These are phyloP conservation scores for Anser brachyrhynchus DNA, from an alignment of 2,113 vertebrate genomes.

Conservation along the genomic window DNA sequence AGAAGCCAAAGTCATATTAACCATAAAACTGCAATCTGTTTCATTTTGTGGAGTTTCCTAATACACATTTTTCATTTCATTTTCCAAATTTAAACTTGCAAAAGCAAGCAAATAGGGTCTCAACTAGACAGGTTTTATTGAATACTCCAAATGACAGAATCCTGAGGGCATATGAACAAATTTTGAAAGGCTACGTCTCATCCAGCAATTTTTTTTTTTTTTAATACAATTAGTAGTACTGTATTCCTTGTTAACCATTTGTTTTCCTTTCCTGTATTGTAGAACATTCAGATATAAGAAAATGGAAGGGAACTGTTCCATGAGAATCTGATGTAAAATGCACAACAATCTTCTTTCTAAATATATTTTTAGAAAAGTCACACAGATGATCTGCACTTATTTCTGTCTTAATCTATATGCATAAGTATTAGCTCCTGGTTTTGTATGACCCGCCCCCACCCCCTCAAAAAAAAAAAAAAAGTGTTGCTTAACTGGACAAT, in stretches of 20 bases:
- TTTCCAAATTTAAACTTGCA: background rate
- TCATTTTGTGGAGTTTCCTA: background rate
- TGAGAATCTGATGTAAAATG: background rate
- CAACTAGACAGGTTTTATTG: background rate
- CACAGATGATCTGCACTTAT: background rate
- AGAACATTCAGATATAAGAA: background rate
- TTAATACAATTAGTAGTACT: background rate
- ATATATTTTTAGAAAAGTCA: background rate
- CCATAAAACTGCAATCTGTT: background rate
- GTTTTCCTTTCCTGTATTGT: background rate
- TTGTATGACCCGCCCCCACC: background rate
- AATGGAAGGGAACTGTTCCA: background rate
- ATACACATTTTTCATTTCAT: background rate
- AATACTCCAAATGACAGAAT: background rate
- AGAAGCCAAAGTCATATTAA: background rate
- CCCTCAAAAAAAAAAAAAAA: background rate
- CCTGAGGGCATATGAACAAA: background rate
- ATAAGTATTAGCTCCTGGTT: background rate
- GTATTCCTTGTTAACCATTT: background rate
- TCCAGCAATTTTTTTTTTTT: background rate
- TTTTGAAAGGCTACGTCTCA: background rate
- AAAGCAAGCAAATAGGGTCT: background rate
- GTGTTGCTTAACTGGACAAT: constrained; percentile 9
- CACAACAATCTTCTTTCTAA: background rate
- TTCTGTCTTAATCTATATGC: background rate